phyloP scores from a whole-genome alignment of 2,888 invertebrate species.

The Saturnia pavonia region DNA sequence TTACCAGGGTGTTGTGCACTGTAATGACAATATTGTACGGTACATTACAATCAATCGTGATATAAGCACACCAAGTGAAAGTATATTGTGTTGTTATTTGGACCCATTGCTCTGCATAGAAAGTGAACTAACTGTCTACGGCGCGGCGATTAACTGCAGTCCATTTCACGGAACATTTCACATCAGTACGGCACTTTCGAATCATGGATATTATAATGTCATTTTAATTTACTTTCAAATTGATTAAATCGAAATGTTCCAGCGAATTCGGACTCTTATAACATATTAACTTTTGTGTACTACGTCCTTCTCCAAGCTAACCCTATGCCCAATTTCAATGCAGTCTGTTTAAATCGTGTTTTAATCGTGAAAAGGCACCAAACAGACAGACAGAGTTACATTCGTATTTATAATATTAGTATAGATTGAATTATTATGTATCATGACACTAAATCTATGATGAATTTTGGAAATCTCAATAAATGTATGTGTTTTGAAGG shows the following conservation, averaged over 20 bases:
- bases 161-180: constrained; percentile 10
- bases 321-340: too few relatives aligned
- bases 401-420: too few relatives aligned
- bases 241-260: not conserved
- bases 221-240: not conserved
- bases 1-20: not conserved
- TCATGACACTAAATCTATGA: too few relatives aligned
- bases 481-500: too few relatives aligned
- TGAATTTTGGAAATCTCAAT: too few relatives aligned
- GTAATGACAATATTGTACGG: not conserved
- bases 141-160: constrained; percentile 3
- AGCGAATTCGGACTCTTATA: not conserved
- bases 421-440: too few relatives aligned
- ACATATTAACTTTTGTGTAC: not conserved
- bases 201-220: not conserved
- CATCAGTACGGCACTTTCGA: constrained; percentile 5
- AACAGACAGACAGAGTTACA: too few relatives aligned
- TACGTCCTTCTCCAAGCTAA: too few relatives aligned
- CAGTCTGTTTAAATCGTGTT: too few relatives aligned
- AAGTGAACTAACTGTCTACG: constrained; percentile 10
- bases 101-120: constrained; percentile 1
- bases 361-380: too few relatives aligned
- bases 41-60: not conserved
- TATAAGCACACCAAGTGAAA: not conserved
- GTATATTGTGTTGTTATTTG: constrained; percentile 4